phyloP scores from a whole-genome alignment of 1,140 invertebrate species.

The Meloidogyne exigua region DNA sequence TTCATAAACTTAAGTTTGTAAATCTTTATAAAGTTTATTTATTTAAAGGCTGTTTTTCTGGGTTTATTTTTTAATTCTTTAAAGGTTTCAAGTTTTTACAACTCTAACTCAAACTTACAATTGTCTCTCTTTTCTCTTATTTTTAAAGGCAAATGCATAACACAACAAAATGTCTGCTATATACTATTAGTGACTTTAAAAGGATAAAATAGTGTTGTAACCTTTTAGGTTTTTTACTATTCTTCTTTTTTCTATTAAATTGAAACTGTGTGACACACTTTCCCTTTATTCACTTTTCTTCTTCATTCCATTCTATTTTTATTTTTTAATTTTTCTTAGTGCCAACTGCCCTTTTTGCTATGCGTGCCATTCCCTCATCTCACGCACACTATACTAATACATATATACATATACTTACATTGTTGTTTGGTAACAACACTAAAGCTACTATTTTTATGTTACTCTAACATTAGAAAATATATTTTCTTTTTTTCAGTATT shows the following conservation, averaged over 20 bases:
- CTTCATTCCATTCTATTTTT: neutral
- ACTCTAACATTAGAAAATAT: neutral
- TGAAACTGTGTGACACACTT: neutral
- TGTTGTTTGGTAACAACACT: neutral
- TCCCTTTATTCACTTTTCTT: neutral
- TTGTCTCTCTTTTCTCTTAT: no score
- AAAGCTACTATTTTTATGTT: neutral
- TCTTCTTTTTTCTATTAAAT: neutral
- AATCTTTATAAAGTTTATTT: no score
- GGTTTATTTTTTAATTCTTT: no score
- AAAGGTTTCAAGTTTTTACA: no score
- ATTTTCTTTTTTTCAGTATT: no score
- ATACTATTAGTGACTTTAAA: neutral
- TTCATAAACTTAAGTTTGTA: no score
- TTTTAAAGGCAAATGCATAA: no score
- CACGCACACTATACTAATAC: neutral
- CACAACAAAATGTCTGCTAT: no score
- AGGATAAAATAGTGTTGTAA: neutral
- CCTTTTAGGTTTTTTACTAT: no score
- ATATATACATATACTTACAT: neutral
- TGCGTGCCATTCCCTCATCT: neutral
- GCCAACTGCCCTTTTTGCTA: neutral
- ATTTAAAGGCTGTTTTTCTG: no score
- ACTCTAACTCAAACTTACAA: no score
- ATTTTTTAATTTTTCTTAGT: neutral